Conservation (phyloP, 2,888 invertebrate genomes). For the Bembecia ichneumoniformis region DNA sequence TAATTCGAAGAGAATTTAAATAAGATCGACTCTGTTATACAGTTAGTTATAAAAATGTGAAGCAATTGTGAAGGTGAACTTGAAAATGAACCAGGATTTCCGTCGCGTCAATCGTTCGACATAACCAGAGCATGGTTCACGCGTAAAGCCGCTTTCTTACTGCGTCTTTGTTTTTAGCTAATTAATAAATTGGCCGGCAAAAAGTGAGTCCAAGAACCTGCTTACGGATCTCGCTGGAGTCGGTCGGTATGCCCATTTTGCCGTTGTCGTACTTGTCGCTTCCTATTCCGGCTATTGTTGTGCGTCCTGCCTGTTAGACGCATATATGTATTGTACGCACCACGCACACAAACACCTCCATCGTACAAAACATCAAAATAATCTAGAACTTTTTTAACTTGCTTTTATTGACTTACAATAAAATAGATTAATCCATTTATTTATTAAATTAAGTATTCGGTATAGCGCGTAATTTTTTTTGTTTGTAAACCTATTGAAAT, state of each 20-base stretch:
- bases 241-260: slow-evolving; percentile 48
- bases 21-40: too few relatives aligned
- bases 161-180: slow-evolving; percentile 30
- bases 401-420: too few relatives aligned
- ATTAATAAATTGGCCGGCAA: slow-evolving; percentile 38
- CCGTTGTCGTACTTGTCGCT: slow-evolving; percentile 45
- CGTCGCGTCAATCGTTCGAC: slow-evolving; percentile 21
- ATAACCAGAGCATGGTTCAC: slow-evolving; percentile 29
- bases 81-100: slow-evolving; percentile 54
- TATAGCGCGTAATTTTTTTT: too few relatives aligned
- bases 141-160: slow-evolving; percentile 37
- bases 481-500: too few relatives aligned
- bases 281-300: slow-evolving; percentile 71
- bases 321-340: slow-evolving; percentile 23
- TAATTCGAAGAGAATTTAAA: too few relatives aligned
- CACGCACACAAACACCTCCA: slow-evolving; percentile 25
- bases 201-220: slow-evolving; percentile 41
- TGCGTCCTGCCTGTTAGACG: slow-evolving; percentile 53
- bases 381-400: too few relatives aligned
- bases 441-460: too few relatives aligned
- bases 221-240: slow-evolving; percentile 56
- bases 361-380: background rate
- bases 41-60: too few relatives aligned
- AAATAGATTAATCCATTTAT: too few relatives aligned
- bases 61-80: background rate